Evolutionary conservation across 2,113 vertebrate species (phyloP), one percentile per base, ranked within the genome.

Genomic region (sheep (Ovis aries)): DNA sequence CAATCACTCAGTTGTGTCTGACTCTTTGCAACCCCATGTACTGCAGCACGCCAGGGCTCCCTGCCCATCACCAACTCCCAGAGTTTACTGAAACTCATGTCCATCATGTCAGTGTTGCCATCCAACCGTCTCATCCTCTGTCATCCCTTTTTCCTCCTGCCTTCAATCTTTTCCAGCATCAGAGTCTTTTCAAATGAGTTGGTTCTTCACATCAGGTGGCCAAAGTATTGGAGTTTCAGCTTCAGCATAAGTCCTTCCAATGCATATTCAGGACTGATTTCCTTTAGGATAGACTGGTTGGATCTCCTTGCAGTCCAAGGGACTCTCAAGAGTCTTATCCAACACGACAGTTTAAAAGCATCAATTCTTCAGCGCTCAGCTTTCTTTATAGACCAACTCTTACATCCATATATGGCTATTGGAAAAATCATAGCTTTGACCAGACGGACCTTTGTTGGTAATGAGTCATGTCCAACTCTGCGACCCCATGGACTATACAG

Each of bases 91-190:
- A 71, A 71, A 23, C 19, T 40, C 67, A 71, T 23, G 67, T 23
- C 67, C 19, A 71, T 71, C 19, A 12, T 0, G 1, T 40, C 67
- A 21, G 67, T 40, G 5, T 5, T 71, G 67, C n/a, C 67, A 40
- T 71, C n/a, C 67, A 40, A 23, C n/a, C 67, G 12, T 40, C n/a
- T 71, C 5, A 36, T 40, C 67, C 67, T 71, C 67, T 12, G 19
- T 71, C 0, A 0, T 40, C 10, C 67, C 5, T 36, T 36, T 71
- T n/a, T 40, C n/a, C n/a, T 23, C 19, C n/a, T 0, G 0, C 9
- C 10, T 23, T 36, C n/a, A 36, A 40, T 71, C n/a, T 6, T 23
- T 71, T 19, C 19, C n/a, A 71, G 19, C n/a, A 71, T 71, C 67
- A 71, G 62, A 8, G 33, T 67, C 67, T 71, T 40, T 21, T 40